Evolutionary conservation across 2,113 vertebrate species (phyloP), one percentile per base, ranked within the genome.

Genomic region (Cercopithecus mona): DNA sequence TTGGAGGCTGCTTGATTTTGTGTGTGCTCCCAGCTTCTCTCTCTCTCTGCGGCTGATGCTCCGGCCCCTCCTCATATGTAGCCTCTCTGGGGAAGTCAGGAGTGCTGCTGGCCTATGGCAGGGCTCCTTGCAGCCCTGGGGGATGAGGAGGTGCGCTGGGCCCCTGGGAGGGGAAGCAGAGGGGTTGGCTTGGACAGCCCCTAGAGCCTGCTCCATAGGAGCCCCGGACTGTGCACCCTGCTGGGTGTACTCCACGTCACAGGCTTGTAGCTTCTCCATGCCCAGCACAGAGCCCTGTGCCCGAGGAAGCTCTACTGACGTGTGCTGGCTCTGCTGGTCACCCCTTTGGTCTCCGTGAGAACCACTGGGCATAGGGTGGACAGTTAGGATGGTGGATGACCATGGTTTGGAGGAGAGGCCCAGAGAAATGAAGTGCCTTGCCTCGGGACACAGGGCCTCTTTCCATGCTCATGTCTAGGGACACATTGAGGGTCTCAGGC

Each of bases 321-420:
- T 38, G 48, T 27, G 32, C 68, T 30, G 57, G 52, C 14, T 55
- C 73, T 17, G 1, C 0, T 5, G 73, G 76, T 9, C 38, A 4
- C 5, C 1, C 17, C 73, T 64, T n/a, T 38, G 38, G n/a, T 25
- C 40, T 32, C 55, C 13, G 0, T 8, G 61, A 9, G 0, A 22
- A 18, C 35, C 5, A 4, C 0, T 35, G 12, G 64, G 43, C 0
- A 1, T 3, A 7, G 90, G 57, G 0, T 9, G 17, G 52, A 30
- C 20, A 7, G 38, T 43, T 25, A 48, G 0, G 8, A 16, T 38
- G 14, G 35, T 2, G 0, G 8, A 7, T 35, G 16, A 17, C 5
- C 35, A 2, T 2, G 14, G 6, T 64, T 35, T 8, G 43, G 18
- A 38, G 57, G 30, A 45, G 57, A 35, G 61, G 86, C 35, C 48